Base-by-base conservation (phyloP, 2,888 invertebrate species). In the Embidobia sp. region DNA sequence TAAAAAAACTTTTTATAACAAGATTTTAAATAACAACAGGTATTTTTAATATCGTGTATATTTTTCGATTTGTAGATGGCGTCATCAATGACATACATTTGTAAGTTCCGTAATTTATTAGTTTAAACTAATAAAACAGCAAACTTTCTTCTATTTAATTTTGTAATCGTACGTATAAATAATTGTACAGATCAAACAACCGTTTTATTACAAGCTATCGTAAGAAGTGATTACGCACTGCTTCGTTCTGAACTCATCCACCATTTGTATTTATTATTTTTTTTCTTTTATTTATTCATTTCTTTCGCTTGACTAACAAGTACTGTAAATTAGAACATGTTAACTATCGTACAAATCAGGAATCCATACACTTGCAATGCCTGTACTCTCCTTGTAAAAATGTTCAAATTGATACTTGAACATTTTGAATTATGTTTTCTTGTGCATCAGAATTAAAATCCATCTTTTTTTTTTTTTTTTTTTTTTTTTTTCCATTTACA, bases 321-420 rank as follows among this genome's bases (percentile, higher is more conserved):
- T 27, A 33, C 37, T 2, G 7, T 3, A 53, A 37, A 64, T 48
- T 49, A 57, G 27, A 55, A 27, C 37, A 49, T 48, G 33, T 64
- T 57, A 53, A 72, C 48, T 57, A 63, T 51, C 44, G 46, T 35
- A 29, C 27, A 53, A 61, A 42, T 61, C 70, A 72, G 61, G 53
- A 63, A 72, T 63, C 61, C 61, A 63, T 72, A 63, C 70, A 63
- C 29, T 57, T 46, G 31, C 35, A 55, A 15, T 40, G 35, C 16
- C 13, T 33, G 29, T 59, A 26, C 59, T n/a, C n/a, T n/a, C n/a
- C n/a, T n/a, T n/a, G n/a, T n/a, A n/a, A n/a, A n/a, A n/a, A n/a
- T n/a, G n/a, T n/a, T n/a, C n/a, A n/a, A n/a, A n/a, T n/a, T n/a
- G n/a, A n/a, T n/a, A n/a, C n/a, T n/a, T n/a, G n/a, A n/a, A n/a